phyloP scores from a whole-genome alignment of 2,113 vertebrate species.

The Jacana jacana region DNA sequence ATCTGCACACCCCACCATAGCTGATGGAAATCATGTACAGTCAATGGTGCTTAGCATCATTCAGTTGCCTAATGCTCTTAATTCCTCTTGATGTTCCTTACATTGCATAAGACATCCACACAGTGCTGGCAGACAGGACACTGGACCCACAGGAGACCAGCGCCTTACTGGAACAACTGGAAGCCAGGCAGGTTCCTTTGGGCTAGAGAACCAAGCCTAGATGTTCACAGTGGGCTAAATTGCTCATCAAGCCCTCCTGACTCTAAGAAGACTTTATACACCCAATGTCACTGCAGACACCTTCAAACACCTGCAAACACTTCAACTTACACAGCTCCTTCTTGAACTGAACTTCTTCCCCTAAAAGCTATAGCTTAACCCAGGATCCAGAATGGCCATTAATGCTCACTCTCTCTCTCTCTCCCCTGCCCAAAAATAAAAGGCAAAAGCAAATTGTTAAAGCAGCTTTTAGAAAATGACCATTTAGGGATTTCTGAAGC shows the following conservation, averaged over 20 bases:
- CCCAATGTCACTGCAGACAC: neutral
- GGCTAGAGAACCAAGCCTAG: neutral
- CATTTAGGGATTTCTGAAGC: neutral
- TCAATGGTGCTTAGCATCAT: neutral
- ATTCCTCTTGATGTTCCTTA: neutral
- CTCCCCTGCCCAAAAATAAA: too few species aligned
- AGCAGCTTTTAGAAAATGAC: neutral
- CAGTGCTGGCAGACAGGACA: neutral
- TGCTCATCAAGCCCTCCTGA: neutral
- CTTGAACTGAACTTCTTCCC: neutral
- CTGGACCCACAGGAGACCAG: neutral
- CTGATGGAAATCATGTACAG: neutral
- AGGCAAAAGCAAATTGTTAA: neutral
- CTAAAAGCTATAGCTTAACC: neutral
- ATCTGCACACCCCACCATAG: neutral
- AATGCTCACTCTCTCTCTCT: neutral
- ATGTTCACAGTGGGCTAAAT: neutral
- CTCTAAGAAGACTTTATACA: neutral
- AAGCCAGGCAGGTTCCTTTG: neutral
- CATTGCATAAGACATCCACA: fast-evolving
- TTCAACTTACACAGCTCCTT: neutral
- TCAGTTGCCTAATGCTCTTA: too few species aligned
- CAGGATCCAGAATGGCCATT: neutral
- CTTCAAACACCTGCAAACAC: neutral
- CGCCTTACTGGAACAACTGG: neutral